phyloP scores from a whole-genome alignment of 2,888 invertebrate species.

The Pilophorus perplexus region DNA sequence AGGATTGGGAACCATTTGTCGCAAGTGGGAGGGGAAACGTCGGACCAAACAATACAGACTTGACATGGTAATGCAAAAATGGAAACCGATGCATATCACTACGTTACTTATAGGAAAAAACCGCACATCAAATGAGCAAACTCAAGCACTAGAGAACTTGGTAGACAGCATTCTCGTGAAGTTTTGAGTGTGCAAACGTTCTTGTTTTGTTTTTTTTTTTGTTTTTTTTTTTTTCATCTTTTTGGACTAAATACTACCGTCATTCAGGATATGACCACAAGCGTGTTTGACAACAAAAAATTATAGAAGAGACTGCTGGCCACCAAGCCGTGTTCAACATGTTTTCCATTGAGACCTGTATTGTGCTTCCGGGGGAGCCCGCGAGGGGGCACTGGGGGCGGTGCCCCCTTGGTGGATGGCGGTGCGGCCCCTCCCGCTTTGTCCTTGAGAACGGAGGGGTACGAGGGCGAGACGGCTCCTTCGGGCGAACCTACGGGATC shows the following conservation, averaged over 20 bases:
- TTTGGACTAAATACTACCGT: too few relatives aligned
- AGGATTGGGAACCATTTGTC: too few relatives aligned
- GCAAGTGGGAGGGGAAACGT: too few relatives aligned
- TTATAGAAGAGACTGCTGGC: slow-evolving; percentile 23
- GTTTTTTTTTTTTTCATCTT: not conserved
- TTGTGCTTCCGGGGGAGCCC: slow-evolving; percentile 59
- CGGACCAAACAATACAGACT: too few relatives aligned
- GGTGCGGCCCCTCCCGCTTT: slow-evolving; percentile 49
- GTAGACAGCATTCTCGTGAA: not conserved
- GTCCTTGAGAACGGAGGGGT: slow-evolving; percentile 74
- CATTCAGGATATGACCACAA: too few relatives aligned
- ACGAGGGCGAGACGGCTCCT: slow-evolving; percentile 54
- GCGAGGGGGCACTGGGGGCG: slow-evolving; percentile 84
- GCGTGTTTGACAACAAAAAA: too few relatives aligned
- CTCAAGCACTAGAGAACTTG: slow-evolving; percentile 8
- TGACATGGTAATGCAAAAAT: slow-evolving; percentile 3
- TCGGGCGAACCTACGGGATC: slow-evolving; percentile 45
- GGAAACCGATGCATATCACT: not conserved
- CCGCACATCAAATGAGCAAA: slow-evolving; percentile 8
- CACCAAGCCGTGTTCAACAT: not conserved
- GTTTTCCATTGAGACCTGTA: slow-evolving; percentile 42
- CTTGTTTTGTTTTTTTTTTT: not conserved
- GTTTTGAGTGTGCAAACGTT: not conserved
- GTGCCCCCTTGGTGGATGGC: slow-evolving; percentile 64
- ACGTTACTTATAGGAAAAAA: slow-evolving; percentile 1